phyloP scores from a whole-genome alignment of 1,140 invertebrate species.

The Protaetia brevitarsis region DNA sequence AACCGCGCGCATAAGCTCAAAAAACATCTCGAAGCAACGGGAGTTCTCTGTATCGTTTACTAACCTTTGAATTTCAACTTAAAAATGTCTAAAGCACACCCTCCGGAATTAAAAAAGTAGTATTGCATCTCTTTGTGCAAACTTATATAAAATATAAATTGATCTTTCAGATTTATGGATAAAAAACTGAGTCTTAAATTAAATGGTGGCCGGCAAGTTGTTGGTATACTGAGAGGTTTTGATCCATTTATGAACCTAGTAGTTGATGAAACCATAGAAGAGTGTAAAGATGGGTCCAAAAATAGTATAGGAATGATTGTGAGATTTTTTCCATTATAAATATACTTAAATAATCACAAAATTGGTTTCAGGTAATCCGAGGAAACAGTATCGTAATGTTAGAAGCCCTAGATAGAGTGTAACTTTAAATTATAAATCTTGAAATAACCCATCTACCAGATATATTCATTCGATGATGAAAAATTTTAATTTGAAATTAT shows the following conservation, averaged over 20 bases:
- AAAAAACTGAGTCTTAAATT: slow-evolving; percentile 85
- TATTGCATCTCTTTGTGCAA: slow-evolving; percentile 52
- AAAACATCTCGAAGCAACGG: too few relatives aligned
- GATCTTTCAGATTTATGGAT: slow-evolving; percentile 77
- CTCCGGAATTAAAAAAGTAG: slow-evolving; percentile 79
- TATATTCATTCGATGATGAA: too few relatives aligned
- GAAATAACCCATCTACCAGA: too few relatives aligned
- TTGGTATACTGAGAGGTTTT: slow-evolving; percentile 93
- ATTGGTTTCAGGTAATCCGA: slow-evolving; percentile 83
- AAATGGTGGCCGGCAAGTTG: slow-evolving; percentile 88
- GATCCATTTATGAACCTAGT: slow-evolving; percentile 99
- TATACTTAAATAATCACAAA: not conserved
- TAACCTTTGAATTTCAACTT: too few relatives aligned
- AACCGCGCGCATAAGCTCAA: too few relatives aligned
- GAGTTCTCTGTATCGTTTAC: too few relatives aligned
- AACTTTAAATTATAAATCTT: too few relatives aligned
- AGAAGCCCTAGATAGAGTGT: slow-evolving; percentile 82
- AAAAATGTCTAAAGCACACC: slow-evolving; percentile 81
- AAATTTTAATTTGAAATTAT: too few relatives aligned
- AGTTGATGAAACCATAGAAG: slow-evolving; percentile 88
- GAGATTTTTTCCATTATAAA: slow-evolving; percentile 48
- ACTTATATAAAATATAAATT: slow-evolving; percentile 27
- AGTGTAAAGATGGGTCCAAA: slow-evolving; percentile 83
- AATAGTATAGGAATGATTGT: slow-evolving; percentile 95
- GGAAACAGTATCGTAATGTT: slow-evolving; percentile 93